These are phyloP conservation scores for Trichacis sp. DNA, from an alignment of 2,888 invertebrate species.

Conservation along the genomic window DNA sequence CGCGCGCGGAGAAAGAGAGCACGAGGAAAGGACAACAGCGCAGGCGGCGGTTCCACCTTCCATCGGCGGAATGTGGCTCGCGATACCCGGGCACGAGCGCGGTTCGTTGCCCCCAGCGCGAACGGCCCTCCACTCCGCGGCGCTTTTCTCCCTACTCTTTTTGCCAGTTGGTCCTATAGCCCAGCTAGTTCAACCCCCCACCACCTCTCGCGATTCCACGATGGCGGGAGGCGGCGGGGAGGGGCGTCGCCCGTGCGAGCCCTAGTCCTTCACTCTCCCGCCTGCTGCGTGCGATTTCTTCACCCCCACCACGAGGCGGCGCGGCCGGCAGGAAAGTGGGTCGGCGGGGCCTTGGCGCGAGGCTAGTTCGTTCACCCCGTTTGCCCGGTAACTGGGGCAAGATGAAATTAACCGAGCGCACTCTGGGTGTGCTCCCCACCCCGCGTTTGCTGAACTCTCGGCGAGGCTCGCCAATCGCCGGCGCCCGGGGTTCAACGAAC, in stretches of 20 bases:
- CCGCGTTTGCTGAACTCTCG: slow-evolving; percentile 34
- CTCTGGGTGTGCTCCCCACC: slow-evolving; percentile 43
- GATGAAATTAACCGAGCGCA: slow-evolving; percentile 73
- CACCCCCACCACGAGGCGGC: too few species aligned
- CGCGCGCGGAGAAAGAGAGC: slow-evolving; percentile 10
- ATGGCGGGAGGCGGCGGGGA: neutral
- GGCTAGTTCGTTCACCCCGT: slow-evolving; percentile 75
- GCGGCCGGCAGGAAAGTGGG: slow-evolving; percentile 68
- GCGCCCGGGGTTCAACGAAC: slow-evolving; percentile 66
- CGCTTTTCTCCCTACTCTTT: slow-evolving; percentile 53
- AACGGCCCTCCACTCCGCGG: slow-evolving; percentile 72
- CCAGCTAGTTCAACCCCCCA: slow-evolving; percentile 45
- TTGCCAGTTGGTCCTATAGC: slow-evolving; percentile 42
- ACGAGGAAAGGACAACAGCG: slow-evolving; percentile 42
- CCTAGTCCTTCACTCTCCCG: slow-evolving; percentile 2
- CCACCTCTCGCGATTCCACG: slow-evolving; percentile 5
- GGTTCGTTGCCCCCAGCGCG: slow-evolving; percentile 72
- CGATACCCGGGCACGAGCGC: slow-evolving; percentile 70
- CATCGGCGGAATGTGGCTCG: slow-evolving; percentile 69
- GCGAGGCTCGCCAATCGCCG: slow-evolving; percentile 61
- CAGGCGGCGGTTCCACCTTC: slow-evolving; percentile 69
- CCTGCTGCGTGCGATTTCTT: slow-evolving; percentile 3
- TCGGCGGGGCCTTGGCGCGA: slow-evolving; percentile 69
- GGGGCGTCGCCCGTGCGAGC: neutral
- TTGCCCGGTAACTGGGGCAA: slow-evolving; percentile 74